These are phyloP conservation scores for Plecturocebus donacophilus DNA, from an alignment of 2,113 vertebrate species.

Conservation along the genomic window DNA sequence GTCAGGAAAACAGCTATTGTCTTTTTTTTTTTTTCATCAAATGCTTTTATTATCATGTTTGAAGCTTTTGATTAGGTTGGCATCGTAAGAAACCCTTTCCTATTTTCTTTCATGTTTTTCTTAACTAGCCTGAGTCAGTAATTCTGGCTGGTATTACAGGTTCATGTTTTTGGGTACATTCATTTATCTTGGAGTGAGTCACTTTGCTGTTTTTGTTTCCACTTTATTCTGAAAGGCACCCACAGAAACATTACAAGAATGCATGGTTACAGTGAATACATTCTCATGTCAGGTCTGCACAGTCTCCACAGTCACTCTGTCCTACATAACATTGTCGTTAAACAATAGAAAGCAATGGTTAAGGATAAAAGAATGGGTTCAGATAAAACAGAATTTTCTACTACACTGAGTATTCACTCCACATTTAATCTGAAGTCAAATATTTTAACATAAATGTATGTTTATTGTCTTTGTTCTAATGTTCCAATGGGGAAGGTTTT, in stretches of 20 bases:
- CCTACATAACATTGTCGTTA: conserved; percentile 61
- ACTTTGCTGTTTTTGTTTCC: conserved; percentile 85
- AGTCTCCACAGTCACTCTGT: conserved; percentile 65
- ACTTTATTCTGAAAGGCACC: conserved; percentile 80
- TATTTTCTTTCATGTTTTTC: conserved; percentile 79
- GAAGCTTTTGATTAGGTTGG: conserved; percentile 78
- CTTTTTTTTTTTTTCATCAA: background rate
- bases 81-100: conserved; percentile 73
- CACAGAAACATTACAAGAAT: conserved; percentile 82
- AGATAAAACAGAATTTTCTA: conserved; percentile 31
- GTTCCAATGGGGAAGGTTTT: background rate
- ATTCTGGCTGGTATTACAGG: conserved; percentile 79
- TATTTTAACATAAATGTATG: background rate
- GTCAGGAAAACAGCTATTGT: conserved; percentile 63
- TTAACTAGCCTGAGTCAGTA: conserved; percentile 72
- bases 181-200: conserved; percentile 83
- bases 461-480: background rate
- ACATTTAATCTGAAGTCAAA: conserved; percentile 41
- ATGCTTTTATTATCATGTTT: conserved; percentile 63
- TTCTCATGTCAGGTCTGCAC: conserved; percentile 76
- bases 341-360: conserved; percentile 74
- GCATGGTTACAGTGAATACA: conserved; percentile 79
- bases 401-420: background rate
- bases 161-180: conserved; percentile 80
- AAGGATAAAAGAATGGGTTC: background rate